Percentiles rank a stretch among this genome's conserved stretches.
These are phyloP conservation scores for Saturnia japonica DNA, from an alignment of 2,888 invertebrate species.

Conservation along the genomic window DNA sequence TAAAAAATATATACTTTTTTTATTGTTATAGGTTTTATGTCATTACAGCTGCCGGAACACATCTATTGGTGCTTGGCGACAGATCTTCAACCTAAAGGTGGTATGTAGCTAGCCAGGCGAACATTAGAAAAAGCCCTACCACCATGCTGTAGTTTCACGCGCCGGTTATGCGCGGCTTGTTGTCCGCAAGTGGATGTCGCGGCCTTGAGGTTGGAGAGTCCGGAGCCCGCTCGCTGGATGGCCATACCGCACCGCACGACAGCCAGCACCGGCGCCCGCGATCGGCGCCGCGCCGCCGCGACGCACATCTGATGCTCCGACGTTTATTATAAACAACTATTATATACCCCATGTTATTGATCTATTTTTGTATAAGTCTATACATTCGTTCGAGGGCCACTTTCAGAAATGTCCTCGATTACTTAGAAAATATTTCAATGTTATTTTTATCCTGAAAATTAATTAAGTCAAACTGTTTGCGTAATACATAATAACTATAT, in stretches of 20 bases:
- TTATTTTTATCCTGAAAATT: too few species aligned
- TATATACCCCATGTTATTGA: conserved; percentile 20
- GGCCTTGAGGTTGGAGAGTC: too few species aligned
- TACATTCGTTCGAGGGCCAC: neutral
- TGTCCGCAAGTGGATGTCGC: neutral
- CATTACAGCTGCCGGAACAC: too few species aligned
- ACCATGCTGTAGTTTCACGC: neutral
- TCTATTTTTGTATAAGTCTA: conserved; percentile 16
- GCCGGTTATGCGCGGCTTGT: too few species aligned
- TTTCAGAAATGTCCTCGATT: neutral
- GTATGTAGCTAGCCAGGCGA: too few species aligned
- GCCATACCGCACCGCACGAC: conserved; percentile 11
- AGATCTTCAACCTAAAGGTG: too few species aligned
- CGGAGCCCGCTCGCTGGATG: neutral
- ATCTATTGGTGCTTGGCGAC: too few species aligned
- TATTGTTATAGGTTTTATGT: too few species aligned
- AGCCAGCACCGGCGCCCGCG: conserved; percentile 32
- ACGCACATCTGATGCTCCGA: conserved; percentile 34
- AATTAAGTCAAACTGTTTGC: too few species aligned
- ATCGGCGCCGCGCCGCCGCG: conserved; percentile 39
- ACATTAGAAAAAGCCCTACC: too few species aligned
- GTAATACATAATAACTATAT: too few species aligned
- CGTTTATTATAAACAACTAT: conserved; percentile 39
- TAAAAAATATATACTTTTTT: too few species aligned
- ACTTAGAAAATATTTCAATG: neutral